phyloP scores from a whole-genome alignment of 2,797 vertebrate species.

The Pteronotus mesoamericanus region DNA sequence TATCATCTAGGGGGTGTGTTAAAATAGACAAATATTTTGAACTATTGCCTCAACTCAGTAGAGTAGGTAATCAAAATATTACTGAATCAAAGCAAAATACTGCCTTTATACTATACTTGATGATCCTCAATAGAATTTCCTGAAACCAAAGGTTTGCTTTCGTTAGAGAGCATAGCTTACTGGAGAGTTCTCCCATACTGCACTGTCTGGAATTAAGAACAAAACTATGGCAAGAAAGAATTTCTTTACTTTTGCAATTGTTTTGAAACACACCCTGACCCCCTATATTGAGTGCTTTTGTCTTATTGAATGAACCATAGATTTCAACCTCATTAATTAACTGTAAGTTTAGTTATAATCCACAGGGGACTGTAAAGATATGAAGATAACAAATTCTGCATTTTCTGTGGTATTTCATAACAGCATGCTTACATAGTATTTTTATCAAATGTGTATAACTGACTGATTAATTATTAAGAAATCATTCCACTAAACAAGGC shows the following conservation, averaged over 20 bases:
- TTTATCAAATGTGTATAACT: not conserved
- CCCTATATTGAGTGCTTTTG: not conserved
- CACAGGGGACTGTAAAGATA: not conserved
- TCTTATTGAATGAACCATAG: not conserved
- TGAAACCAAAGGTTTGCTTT: not conserved
- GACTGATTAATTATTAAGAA: conserved; percentile 28
- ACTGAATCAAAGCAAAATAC: not conserved
- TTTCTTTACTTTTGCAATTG: not conserved
- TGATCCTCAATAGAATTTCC: not conserved
- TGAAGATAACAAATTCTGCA: not conserved
- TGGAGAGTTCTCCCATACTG: not conserved
- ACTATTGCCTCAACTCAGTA: not conserved
- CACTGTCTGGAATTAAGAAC: not conserved
- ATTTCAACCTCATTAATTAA: not conserved
- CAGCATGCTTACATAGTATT: not conserved
- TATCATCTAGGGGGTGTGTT: not conserved
- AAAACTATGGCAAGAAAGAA: not conserved
- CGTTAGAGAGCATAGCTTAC: not conserved
- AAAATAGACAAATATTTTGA: not conserved
- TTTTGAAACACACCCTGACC: not conserved
- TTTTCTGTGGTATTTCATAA: not conserved
- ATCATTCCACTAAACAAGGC: conserved; percentile 20
- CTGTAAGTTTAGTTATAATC: not conserved
- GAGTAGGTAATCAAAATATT: not conserved
- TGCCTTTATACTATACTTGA: not conserved